A percentile compares a stretch with the other conserved stretches of the same genome.
Evolutionary conservation across 64 coral and sea anemone genomes (phyloP).

Genomic region (Montipora capricornis): DNA sequence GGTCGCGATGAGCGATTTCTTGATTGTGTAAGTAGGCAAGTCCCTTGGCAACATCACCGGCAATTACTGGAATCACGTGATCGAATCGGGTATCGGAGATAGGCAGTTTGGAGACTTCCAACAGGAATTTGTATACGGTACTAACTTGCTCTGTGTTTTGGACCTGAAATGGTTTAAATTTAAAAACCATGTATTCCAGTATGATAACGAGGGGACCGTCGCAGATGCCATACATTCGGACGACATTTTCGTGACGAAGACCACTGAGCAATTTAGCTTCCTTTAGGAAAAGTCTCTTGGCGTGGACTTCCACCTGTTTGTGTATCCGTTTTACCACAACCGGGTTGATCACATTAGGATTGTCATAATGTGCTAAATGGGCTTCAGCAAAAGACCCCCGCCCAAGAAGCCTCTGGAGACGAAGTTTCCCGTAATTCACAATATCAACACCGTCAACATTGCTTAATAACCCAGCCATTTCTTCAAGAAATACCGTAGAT

Average conservation of each 20-base stretch:
- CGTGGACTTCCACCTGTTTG: not conserved
- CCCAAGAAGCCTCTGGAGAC: conserved; percentile 3
- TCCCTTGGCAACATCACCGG: conserved; percentile 49
- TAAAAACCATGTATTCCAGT: conserved; percentile 60
- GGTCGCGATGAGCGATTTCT: conserved; percentile 67
- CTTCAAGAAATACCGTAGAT: not conserved
- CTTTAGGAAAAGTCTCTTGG: conserved; percentile 15
- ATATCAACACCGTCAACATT: not conserved
- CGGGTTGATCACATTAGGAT: not conserved
- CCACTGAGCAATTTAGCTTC: conserved; percentile 41
- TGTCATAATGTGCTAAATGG: not conserved
- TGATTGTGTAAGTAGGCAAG: conserved; percentile 56
- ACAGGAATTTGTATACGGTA: conserved; percentile 55
- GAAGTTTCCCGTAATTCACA: not conserved
- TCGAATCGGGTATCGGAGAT: not conserved
- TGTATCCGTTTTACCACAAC: conserved; percentile 10
- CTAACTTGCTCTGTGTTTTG: not conserved
- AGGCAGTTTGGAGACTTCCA: not conserved
- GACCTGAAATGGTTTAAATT: conserved; percentile 59
- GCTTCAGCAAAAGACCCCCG: conserved; percentile 44
- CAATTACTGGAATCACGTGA: conserved; percentile 28
- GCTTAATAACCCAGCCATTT: not conserved
- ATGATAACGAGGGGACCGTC: not conserved
- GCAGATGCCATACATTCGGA: conserved; percentile 29
- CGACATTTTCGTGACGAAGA: conserved; percentile 20